These are phyloP conservation scores for Acanthurus lineatus DNA, from an alignment of 2,797 vertebrate species.

Conservation along the genomic window DNA sequence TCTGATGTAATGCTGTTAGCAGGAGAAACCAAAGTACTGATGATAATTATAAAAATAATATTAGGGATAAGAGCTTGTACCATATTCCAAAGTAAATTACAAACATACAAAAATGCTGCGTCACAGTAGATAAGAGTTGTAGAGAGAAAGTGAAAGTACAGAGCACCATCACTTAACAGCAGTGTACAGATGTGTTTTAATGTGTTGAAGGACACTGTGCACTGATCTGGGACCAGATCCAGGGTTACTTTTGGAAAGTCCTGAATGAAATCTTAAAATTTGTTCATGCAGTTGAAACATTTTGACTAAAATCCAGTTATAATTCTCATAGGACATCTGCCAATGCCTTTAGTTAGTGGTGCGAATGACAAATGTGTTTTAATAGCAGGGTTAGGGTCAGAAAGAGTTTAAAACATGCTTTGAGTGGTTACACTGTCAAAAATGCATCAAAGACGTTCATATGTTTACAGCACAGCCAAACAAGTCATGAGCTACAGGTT, in stretches of 20 bases:
- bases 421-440: not conserved
- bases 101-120: conserved; percentile 58
- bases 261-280: not conserved
- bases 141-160: conserved; percentile 58
- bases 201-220: conserved; percentile 3
- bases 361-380: not conserved
- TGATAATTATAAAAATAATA: conserved; percentile 55
- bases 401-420: not conserved
- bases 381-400: too few species aligned
- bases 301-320: conserved; percentile 7
- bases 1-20: conserved; percentile 26
- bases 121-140: conserved; percentile 70
- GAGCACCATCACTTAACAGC: conserved; percentile 70
- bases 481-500: not conserved
- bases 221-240: conserved; percentile 19
- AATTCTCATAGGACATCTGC: conserved; percentile 1
- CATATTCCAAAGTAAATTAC: conserved; percentile 54
- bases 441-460: too few species aligned
- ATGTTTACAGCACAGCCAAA: not conserved
- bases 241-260: not conserved
- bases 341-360: not conserved
- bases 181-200: conserved; percentile 35
- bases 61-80: conserved; percentile 35
- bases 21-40: conserved; percentile 42
- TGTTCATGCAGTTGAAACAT: not conserved